Conservation (phyloP, 1,140 invertebrate species). For the Magallana ariakensis region DNA sequence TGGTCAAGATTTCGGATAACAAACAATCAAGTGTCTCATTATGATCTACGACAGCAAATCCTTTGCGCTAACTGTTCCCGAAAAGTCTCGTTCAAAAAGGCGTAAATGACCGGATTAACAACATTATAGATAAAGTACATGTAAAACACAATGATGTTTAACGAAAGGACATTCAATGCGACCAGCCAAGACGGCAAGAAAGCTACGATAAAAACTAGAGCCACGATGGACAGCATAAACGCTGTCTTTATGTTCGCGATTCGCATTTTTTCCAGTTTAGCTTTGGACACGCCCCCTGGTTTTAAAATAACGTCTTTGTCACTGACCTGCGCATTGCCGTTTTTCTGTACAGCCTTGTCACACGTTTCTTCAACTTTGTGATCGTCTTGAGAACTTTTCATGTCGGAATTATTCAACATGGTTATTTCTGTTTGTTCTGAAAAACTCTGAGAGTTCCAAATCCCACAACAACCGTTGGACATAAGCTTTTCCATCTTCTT, state of each 20-base stretch:
- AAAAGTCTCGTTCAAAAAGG: conserved; percentile 78
- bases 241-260: conserved; percentile 78
- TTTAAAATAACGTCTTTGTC: conserved; percentile 63
- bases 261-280: conserved; percentile 67
- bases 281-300: conserved; percentile 60
- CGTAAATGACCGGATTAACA: conserved; percentile 78
- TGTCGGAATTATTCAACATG: conserved; percentile 54
- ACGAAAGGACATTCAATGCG: conserved; percentile 66
- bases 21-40: neutral
- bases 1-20: neutral
- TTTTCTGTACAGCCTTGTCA: conserved; percentile 56
- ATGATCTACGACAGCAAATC: conserved; percentile 62
- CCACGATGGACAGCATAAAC: conserved; percentile 76
- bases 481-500: conserved; percentile 53
- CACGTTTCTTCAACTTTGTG: conserved; percentile 43
- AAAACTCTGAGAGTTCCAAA: conserved; percentile 50
- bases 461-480: conserved; percentile 60
- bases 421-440: conserved; percentile 61
- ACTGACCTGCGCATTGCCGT: conserved; percentile 50
- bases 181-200: conserved; percentile 76
- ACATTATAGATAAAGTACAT: conserved; percentile 79
- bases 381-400: conserved; percentile 34
- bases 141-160: conserved; percentile 74
- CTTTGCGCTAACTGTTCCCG: conserved; percentile 73
- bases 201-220: conserved; percentile 74